Evolutionary conservation across 2,797 vertebrate species (phyloP).

Genomic region (Macropodus opercularis): DNA sequence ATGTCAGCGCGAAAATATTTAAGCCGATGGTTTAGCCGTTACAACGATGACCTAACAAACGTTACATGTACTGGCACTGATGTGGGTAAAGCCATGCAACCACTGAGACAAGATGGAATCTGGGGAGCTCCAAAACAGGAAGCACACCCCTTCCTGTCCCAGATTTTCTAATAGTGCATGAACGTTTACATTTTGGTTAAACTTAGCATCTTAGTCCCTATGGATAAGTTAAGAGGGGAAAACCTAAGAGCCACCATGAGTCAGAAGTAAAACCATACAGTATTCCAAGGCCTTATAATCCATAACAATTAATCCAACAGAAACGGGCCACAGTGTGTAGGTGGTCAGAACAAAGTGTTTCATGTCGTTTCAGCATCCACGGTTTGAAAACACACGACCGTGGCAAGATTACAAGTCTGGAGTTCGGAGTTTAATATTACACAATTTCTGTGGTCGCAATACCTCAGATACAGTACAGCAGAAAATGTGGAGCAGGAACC

Average conservation of each 20-base stretch:
- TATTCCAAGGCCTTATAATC: conserved; percentile 31
- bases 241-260: conserved; percentile 14
- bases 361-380: conserved; percentile 18
- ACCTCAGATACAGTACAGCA: conserved; percentile 26
- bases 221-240: conserved; percentile 29
- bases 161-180: conserved; percentile 65
- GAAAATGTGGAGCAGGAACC: conserved; percentile 46
- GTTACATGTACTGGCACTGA: conserved; percentile 47
- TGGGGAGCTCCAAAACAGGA: conserved; percentile 71
- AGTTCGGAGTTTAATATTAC: conserved; percentile 28
- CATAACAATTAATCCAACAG: conserved; percentile 30
- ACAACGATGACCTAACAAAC: conserved; percentile 74
- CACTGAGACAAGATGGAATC: conserved; percentile 50
- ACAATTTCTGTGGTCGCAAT: conserved; percentile 17
- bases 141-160: conserved; percentile 79
- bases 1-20: conserved; percentile 21
- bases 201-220: conserved; percentile 50
- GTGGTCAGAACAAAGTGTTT: conserved; percentile 30
- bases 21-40: conserved; percentile 64
- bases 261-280: conserved; percentile 25
- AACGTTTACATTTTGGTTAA: conserved; percentile 69
- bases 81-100: conserved; percentile 56
- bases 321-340: conserved; percentile 3
- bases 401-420: conserved; percentile 12
- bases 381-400: conserved; percentile 30